Conservation (phyloP, 2,797 vertebrate genomes). For the Tenualosa thibaudeaui region DNA sequence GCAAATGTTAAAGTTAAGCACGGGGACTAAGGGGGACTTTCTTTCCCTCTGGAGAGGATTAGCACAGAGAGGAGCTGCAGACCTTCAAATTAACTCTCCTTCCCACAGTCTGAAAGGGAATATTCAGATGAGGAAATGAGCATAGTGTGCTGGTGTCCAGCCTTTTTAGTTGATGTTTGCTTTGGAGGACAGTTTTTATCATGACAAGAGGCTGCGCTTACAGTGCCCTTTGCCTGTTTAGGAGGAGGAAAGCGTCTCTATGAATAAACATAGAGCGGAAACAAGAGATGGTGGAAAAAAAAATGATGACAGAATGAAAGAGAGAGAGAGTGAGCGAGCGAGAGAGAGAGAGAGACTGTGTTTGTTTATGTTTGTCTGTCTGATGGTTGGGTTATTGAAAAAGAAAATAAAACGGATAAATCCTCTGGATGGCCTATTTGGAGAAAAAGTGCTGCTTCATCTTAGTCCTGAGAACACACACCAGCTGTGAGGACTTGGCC, state of each 20-base stretch:
- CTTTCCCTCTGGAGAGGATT: neutral
- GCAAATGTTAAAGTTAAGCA: neutral
- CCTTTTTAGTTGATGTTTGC: neutral
- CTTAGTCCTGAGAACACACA: neutral
- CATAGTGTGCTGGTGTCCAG: neutral
- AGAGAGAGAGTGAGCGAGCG: neutral
- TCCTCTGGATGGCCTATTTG: neutral
- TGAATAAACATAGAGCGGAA: neutral
- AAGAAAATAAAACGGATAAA: neutral
- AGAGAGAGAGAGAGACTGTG: neutral
- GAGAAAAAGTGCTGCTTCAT: neutral
- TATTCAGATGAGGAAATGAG: slow-evolving; percentile 3
- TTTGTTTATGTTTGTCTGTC: neutral
- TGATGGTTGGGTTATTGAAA: neutral
- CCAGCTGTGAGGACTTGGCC: neutral
- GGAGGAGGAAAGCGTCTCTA: neutral
- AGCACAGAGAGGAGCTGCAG: neutral
- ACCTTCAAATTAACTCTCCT: slow-evolving; percentile 15
- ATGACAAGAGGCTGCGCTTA: neutral
- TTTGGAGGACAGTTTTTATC: neutral
- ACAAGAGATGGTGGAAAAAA: neutral
- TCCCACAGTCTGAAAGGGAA: neutral
- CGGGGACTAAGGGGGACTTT: neutral
- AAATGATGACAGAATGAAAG: neutral
- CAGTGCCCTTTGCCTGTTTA: neutral